Evolutionary conservation across 2,113 vertebrate species (phyloP).

Genomic region (Dipodomys merriami): DNA sequence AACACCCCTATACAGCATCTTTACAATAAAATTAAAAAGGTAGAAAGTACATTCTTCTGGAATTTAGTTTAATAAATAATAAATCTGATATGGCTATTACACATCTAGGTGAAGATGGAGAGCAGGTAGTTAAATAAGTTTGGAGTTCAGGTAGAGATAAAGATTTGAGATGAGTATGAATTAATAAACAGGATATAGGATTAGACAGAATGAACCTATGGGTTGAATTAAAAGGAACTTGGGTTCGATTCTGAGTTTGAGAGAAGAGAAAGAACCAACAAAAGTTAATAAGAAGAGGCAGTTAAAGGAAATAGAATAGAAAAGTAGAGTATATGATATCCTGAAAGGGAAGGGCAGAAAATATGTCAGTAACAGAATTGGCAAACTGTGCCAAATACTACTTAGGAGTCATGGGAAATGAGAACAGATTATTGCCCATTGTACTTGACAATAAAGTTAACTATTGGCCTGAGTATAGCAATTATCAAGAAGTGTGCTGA

Average conservation of each 20-base stretch:
- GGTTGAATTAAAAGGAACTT: not conserved
- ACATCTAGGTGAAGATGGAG: no score
- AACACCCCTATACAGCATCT: no score
- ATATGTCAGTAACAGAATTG: not conserved
- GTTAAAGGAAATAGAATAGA: not conserved
- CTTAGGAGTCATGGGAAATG: no score
- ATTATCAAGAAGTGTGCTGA: not conserved
- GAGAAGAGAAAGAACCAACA: not conserved
- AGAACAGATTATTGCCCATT: not conserved
- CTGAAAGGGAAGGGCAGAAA: slow-evolving; percentile 16
- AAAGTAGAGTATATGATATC: not conserved
- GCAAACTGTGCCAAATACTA: no score
- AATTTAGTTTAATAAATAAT: no score
- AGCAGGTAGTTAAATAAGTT: no score
- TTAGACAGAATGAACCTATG: not conserved
- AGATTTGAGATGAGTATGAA: no score
- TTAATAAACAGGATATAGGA: no score
- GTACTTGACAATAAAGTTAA: not conserved
- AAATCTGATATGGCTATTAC: no score
- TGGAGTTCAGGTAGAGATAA: no score
- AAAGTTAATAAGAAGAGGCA: not conserved
- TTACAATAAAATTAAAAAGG: no score
- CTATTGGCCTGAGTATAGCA: not conserved
- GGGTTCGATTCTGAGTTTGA: not conserved
- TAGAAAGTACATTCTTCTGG: no score